Evolutionary conservation across 2,888 invertebrate species (phyloP).

Genomic region (Clitarchus hookeri): DNA sequence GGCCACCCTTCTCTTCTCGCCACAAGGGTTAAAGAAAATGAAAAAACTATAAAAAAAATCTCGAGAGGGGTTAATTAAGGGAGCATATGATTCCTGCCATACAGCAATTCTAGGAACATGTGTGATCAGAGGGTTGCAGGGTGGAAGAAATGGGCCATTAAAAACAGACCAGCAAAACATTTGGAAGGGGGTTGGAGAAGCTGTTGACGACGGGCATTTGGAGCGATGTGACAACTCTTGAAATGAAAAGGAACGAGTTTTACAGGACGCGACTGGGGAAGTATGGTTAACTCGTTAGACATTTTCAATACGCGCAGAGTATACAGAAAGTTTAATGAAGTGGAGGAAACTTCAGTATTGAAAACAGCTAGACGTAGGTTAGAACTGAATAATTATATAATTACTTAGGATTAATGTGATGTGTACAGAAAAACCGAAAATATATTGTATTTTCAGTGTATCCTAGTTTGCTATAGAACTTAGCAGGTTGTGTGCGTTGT

Average conservation of each 20-base stretch:
- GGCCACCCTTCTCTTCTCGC: neutral
- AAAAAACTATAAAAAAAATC: neutral
- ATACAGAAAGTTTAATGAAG: too few relatives aligned
- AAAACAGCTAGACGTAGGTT: too few relatives aligned
- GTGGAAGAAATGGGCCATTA: neutral
- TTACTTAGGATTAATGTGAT: too few relatives aligned
- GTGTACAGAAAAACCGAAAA: too few relatives aligned
- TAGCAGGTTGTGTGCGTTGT: too few relatives aligned
- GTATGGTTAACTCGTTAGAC: neutral
- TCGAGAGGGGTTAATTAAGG: slow-evolving; percentile 10
- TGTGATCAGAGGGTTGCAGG: neutral
- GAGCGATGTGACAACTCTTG: neutral
- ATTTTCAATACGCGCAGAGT: neutral
- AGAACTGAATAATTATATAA: too few relatives aligned
- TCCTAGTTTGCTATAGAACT: too few relatives aligned
- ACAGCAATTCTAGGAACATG: neutral
- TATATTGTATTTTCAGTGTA: too few relatives aligned
- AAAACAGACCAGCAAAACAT: slow-evolving; percentile 7
- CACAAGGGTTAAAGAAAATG: neutral
- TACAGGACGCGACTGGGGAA: neutral
- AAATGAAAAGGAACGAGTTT: neutral
- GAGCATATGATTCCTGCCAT: neutral
- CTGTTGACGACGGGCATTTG: neutral
- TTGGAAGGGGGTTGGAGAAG: neutral
- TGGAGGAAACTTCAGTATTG: too few relatives aligned